Percentiles rank a stretch among this genome's conserved stretches.
phyloP scores from a whole-genome alignment of 92 coral and sea anemone species.

The Umimayanthus chanpuru region DNA sequence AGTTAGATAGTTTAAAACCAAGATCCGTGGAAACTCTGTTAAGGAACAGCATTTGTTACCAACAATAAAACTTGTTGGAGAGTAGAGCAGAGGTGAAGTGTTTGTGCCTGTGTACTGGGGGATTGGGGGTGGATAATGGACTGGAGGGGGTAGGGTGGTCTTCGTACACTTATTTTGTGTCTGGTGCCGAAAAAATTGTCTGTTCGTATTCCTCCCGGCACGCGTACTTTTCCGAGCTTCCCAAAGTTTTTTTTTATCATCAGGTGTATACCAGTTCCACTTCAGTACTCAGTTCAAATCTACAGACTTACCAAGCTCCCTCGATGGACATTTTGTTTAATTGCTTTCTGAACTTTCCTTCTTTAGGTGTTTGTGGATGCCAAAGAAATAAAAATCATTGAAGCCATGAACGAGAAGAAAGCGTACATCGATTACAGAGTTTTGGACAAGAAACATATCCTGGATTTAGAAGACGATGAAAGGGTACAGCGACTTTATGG shows the following conservation, averaged over 20 bases:
- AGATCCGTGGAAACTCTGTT: no score
- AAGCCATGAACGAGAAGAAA: slow-evolving; percentile 43
- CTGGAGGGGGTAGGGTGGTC: neutral
- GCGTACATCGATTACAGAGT: slow-evolving; percentile 47
- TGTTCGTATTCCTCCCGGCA: no score
- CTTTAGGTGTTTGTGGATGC: slow-evolving; percentile 53
- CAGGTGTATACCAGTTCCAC: neutral
- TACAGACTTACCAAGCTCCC: neutral
- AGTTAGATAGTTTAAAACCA: no score
- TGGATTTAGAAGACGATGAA: slow-evolving; percentile 8
- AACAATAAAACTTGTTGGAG: neutral
- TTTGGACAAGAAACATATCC: slow-evolving; percentile 38
- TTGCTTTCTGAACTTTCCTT: neutral
- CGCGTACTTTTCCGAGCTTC: no score
- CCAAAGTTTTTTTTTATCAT: no score
- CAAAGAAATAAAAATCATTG: slow-evolving; percentile 47
- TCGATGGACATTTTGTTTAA: neutral
- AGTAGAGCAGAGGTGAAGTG: neutral
- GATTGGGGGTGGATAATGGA: neutral
- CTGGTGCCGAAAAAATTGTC: no score
- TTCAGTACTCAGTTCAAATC: no score
- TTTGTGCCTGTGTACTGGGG: neutral
- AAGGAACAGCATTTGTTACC: no score
- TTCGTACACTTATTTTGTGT: no score
- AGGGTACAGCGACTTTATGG: neutral